Evolutionary conservation across 2,113 vertebrate genomes (phyloP).

Genomic region (Cariama cristata): DNA sequence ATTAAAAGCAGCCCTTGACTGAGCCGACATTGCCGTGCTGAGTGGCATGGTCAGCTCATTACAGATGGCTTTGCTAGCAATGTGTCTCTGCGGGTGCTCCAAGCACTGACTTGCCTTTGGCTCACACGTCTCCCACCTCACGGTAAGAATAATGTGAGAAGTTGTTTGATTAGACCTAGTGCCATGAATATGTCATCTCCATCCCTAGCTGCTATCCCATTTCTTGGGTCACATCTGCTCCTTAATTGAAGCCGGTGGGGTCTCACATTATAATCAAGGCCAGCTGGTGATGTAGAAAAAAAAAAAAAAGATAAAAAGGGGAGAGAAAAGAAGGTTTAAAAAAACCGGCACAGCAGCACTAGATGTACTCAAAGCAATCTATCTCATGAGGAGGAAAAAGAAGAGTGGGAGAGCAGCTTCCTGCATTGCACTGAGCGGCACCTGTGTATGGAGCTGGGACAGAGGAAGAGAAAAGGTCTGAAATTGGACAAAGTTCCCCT

Average conservation of each 20-base stretch:
- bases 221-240: slow-evolving; percentile 53
- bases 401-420: not conserved
- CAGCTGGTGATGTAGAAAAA: not conserved
- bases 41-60: slow-evolving; percentile 52
- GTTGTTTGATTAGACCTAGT: slow-evolving; percentile 60
- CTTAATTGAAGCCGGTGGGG: slow-evolving; percentile 26
- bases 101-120: slow-evolving; percentile 52
- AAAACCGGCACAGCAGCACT: not conserved
- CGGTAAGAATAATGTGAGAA: slow-evolving; percentile 60
- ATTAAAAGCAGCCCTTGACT: slow-evolving; percentile 33
- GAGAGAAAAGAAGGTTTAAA: not conserved
- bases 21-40: not conserved
- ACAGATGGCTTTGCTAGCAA: not conserved
- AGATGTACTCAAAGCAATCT: not conserved
- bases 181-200: slow-evolving; percentile 34
- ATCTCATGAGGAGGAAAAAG: not conserved
- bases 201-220: slow-evolving; percentile 42
- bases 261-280: slow-evolving; percentile 39
- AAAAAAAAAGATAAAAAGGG: not conserved
- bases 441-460: not conserved
- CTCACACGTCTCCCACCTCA: slow-evolving; percentile 47
- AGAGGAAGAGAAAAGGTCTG: not conserved
- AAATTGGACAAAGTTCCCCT: not conserved
- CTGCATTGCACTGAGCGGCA: not conserved
- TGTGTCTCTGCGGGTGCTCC: slow-evolving; percentile 10